Conservation (phyloP, 2,888 invertebrate species). For the Netelia melanura region DNA sequence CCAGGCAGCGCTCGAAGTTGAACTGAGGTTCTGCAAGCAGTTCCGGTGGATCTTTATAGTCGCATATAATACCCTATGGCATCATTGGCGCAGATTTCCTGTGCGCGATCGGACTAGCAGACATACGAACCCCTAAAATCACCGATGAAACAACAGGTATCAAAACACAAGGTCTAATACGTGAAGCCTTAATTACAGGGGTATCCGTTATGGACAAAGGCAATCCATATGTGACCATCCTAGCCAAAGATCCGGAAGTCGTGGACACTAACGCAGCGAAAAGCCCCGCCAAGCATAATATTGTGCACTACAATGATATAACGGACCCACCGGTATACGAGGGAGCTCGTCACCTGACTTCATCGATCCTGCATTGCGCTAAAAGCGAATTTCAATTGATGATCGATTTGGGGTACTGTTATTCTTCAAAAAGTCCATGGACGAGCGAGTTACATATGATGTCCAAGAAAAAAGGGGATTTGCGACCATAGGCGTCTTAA, state of each 20-base stretch:
- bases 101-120: neutral
- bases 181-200: slow-evolving; percentile 6
- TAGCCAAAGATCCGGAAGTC: slow-evolving; percentile 54
- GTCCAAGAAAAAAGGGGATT: slow-evolving; percentile 62
- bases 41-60: slow-evolving; percentile 66
- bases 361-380: too few relatives aligned
- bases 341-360: too few relatives aligned
- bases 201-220: slow-evolving; percentile 21
- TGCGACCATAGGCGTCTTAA: slow-evolving; percentile 79
- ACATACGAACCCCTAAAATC: too few relatives aligned
- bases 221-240: slow-evolving; percentile 5
- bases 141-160: slow-evolving; percentile 26
- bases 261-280: neutral
- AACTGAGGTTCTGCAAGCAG: slow-evolving; percentile 61
- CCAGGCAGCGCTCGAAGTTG: slow-evolving; percentile 22
- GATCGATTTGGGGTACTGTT: too few relatives aligned
- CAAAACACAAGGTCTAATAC: neutral
- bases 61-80: slow-evolving; percentile 57
- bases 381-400: too few relatives aligned
- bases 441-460: slow-evolving; percentile 75
- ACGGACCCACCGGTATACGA: too few relatives aligned
- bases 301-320: neutral
- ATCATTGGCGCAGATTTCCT: slow-evolving; percentile 68
- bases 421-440: neutral
- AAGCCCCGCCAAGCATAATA: slow-evolving; percentile 35